Evolutionary conservation across 2,797 vertebrate species (phyloP), one percentile per base, ranked within the genome.

Genomic region (Onychomys leucogaster): DNA sequence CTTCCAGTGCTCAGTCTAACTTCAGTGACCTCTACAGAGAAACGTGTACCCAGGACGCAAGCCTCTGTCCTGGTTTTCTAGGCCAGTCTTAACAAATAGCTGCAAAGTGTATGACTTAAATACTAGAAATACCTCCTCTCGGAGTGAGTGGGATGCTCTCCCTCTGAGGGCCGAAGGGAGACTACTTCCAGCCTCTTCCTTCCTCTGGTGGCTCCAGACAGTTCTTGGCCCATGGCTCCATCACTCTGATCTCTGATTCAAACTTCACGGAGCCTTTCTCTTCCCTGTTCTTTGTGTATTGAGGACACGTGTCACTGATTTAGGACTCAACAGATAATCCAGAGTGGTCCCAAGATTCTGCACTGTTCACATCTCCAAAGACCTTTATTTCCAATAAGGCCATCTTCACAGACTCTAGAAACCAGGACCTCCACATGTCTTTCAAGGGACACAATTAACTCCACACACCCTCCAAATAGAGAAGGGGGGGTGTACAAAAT

Each of bases 301-400:
- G 59, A 91, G 57, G 63, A 75, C 8, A n/a, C 1, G 65, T 10
- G n/a, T 69, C 49, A 69, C 17, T 82, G 73, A 69, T 77, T 93
- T 94, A 80, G 90, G 16, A 73, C 43, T 63, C 25, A 89, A 4
- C 12, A 25, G 59, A 63, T 59, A 76, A 84, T 69, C 27, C 16
- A 84, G 63, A 63, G 63, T 55, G 41, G 84, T 55, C 82, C 94
- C 69, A 90, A 95, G 57, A 90, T 85, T 41, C 43, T 80, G 81
- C 89, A 78, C 2, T 96, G 78, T 43, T 84, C 49, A 73, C 14
- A 65, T 77, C 27, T 61, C 67, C 91, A 57, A 82, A 67, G 71
- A 43, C 13, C 1, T 27, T 80, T 93, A 89, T 93, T 9, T 25
- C 34, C 46, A 71, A 76, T 55, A n/a, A 63, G 13, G 12, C 77